Evolutionary conservation across 2,888 invertebrate genomes (phyloP).

Genomic region (Tryphoninae sp.): DNA sequence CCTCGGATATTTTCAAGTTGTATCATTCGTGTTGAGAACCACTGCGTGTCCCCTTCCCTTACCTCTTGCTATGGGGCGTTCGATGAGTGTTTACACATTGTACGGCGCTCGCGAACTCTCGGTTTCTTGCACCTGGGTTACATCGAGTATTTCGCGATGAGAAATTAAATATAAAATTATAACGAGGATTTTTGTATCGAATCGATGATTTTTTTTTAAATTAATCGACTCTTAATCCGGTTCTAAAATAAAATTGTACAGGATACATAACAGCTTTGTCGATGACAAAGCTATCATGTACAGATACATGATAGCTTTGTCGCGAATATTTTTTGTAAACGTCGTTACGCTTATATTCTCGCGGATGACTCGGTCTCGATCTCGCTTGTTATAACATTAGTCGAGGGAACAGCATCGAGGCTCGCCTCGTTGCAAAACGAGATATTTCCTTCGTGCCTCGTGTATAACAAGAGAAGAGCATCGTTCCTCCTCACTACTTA

Average conservation of each 20-base stretch:
- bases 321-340: not conserved
- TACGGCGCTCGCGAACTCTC: slow-evolving; percentile 49
- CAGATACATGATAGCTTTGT: not conserved
- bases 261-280: not conserved
- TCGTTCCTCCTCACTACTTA: slow-evolving; percentile 23
- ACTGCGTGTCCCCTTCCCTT: slow-evolving; percentile 23
- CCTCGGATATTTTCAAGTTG: not conserved
- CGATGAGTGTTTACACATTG: slow-evolving; percentile 42
- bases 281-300: no score
- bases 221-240: not conserved
- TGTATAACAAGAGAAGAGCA: slow-evolving; percentile 44
- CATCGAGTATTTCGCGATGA: slow-evolving; percentile 36
- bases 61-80: slow-evolving; percentile 38
- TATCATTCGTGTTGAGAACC: slow-evolving; percentile 38
- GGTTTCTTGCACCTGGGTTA: slow-evolving; percentile 58
- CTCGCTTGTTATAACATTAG: slow-evolving; percentile 2
- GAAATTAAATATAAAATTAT: slow-evolving; percentile 49
- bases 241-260: not conserved
- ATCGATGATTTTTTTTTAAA: not conserved
- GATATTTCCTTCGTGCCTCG: slow-evolving; percentile 42
- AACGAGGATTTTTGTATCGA: no score
- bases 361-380: slow-evolving; percentile 41
- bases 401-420: slow-evolving; percentile 8
- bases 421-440: slow-evolving; percentile 23
- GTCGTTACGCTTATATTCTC: slow-evolving; percentile 8